phyloP scores from a whole-genome alignment of 2,797 vertebrate species.

The Cirrhinus mrigala region DNA sequence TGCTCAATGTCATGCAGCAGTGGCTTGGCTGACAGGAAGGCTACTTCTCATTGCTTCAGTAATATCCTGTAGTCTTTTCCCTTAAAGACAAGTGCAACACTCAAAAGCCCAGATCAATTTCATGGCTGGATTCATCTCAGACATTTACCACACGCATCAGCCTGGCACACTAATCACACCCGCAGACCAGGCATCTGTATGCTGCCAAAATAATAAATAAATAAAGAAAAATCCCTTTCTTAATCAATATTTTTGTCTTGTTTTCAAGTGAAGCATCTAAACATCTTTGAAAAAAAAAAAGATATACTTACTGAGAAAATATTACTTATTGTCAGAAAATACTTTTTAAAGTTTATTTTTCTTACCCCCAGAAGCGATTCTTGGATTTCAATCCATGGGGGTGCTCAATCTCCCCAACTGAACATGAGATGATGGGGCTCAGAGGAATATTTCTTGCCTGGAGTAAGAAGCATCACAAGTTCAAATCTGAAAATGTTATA shows the following conservation, averaged over 20 bases:
- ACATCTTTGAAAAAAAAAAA: neutral
- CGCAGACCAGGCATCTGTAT: constrained; percentile 3
- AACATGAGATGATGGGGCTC: neutral
- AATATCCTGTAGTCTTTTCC: constrained; percentile 72
- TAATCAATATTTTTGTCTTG: neutral
- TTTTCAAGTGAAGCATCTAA: neutral
- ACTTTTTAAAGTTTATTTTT: neutral
- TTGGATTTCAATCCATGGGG: neutral
- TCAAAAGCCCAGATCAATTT: constrained; percentile 72
- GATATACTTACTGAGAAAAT: constrained; percentile 8
- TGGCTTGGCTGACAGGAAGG: constrained; percentile 66
- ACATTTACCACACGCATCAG: constrained; percentile 62
- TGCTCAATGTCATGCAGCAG: constrained; percentile 63
- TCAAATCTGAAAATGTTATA: neutral
- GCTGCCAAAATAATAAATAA: neutral
- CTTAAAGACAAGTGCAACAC: constrained; percentile 63
- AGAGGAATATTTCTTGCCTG: neutral
- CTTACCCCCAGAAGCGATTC: neutral
- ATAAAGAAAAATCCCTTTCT: neutral
- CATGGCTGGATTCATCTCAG: constrained; percentile 74
- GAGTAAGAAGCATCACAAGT: neutral
- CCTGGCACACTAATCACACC: constrained; percentile 55
- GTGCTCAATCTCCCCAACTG: neutral
- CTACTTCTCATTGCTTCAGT: constrained; percentile 73
- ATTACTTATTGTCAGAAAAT: neutral